phyloP scores from a whole-genome alignment of 2,888 invertebrate genomes.

The Drosophila anomelani region DNA sequence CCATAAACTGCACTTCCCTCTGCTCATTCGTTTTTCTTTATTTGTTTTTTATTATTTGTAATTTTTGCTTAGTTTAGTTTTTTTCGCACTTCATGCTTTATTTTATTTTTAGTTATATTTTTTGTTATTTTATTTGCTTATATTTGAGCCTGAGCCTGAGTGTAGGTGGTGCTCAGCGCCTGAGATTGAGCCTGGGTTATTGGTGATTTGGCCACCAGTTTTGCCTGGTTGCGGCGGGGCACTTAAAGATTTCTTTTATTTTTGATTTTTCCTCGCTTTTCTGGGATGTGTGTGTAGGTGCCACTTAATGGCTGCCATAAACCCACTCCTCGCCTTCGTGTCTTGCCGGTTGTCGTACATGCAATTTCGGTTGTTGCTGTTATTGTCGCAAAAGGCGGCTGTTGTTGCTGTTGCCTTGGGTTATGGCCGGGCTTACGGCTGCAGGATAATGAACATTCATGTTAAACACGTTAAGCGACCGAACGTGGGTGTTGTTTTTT shows the following conservation, averaged over 20 bases:
- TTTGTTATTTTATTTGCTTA: not conserved
- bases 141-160: not conserved
- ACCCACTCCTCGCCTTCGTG: constrained; percentile 54
- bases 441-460: constrained; percentile 79
- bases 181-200: not conserved
- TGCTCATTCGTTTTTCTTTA: not conserved
- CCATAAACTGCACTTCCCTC: constrained; percentile 19
- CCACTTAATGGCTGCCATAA: constrained; percentile 75
- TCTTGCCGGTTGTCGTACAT: constrained; percentile 44
- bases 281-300: constrained; percentile 62
- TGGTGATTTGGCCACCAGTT: constrained; percentile 46
- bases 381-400: constrained; percentile 34
- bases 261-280: constrained; percentile 27
- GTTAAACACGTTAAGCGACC: constrained; percentile 70
- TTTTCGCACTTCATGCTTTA: not conserved
- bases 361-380: constrained; percentile 39
- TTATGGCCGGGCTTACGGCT: constrained; percentile 44
- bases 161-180: not conserved
- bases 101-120: not conserved
- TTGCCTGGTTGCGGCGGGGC: constrained; percentile 35
- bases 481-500: constrained; percentile 61
- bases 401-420: constrained; percentile 41
- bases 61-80: not conserved
- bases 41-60: constrained; percentile 3
- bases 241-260: constrained; percentile 48